Base-by-base conservation (phyloP, 2,888 invertebrate species). In the Lithophane leautieri region DNA sequence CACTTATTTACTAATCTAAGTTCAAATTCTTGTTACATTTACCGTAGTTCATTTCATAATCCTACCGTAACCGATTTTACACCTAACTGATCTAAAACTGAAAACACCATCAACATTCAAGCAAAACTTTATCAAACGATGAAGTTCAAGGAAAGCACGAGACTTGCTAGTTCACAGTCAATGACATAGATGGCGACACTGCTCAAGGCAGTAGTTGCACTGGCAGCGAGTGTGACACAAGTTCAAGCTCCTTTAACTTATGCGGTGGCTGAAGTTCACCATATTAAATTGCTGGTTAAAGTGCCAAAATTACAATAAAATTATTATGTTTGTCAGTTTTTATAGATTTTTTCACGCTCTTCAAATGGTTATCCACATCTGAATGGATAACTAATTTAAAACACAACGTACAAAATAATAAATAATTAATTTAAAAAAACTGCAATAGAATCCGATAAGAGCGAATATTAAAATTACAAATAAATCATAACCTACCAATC, bases 101-200 rank as follows among this genome's bases (percentile, higher is more conserved):
- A 68, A 58, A 40, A 54, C 34, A 28, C 25, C 8, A 52, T 58
- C 25, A 42, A 70, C 11, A 61, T 47, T 16, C 42, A 4, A 50
- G 28, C 6, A 34, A 47, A 54, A 54, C 40, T 56, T n/a, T 58
- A 70, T 60, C 25, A 3, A 65, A 34, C 34, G 22, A 12, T 63
- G 58, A 81, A 81, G 73, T 81, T 78, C 62, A 62, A 77, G 52
- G 77, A 73, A 76, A 61, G 54, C 58, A 60, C n/a, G n/a, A 60
- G 79, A 1, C 72, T 70, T 74, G 19, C 2, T 76, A 83, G 83
- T 83, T 83, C 73, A 75, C 56, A 50, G 81, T 76, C 71, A 75
- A 69, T 83, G 52, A 12, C 74, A 81, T 62, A 83, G 83, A 83
- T 83, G 83, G 83, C 83, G 78, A 60, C 73, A 83, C 65, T 40